Base-by-base conservation (phyloP, 2,797 vertebrate genomes). In the Australoheros facetus region DNA sequence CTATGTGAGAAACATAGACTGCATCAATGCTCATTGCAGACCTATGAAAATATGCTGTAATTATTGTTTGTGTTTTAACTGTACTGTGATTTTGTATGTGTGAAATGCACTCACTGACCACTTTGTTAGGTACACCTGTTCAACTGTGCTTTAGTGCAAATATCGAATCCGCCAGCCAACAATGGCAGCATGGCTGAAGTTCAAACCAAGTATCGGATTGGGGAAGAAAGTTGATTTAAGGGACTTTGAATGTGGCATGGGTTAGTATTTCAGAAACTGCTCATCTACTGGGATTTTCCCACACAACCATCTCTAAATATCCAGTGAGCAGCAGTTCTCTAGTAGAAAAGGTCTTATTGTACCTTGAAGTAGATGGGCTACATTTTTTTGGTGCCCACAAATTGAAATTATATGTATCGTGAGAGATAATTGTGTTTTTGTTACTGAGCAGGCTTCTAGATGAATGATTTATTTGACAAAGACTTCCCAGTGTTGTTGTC, bases 381-480 rank as follows among this genome's bases (percentile, higher is more conserved):
- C 5, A 51, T 82, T 78, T 64, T 66, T 64, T 13, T 51, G 30
- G 78, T n/a, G 42, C 37, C 58, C 34, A 32, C 48, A 73, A 70
- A 79, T 42, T 8, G 72, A 66, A 42, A 69, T 26, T 71, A 28
- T 17, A 7, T 53, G 7, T 37, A n/a, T 78, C 71, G 26, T 73
- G 39, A 51, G 21, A 71, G 69, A 57, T 77, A 73, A 85, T 79
- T 87, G 45, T 73, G 59, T 85, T 51, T 39, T 77, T 75, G 45
- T 75, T 71, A 76, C 34, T 19, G 14, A 23, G 32, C 55, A 77
- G 60, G 34, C 59, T 23, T 82, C 56, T 23, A 73, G 75, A 83
- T 77, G 56, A 78, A 81, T 78, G 71, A 71, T 71, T 39, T 53
- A 54, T 75, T 78, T 85, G 56, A 83, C 80, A 58, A 72, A 59